Evolutionary conservation across 2,888 invertebrate species (phyloP), one percentile per base, ranked within the genome.

Genomic region (Alentia gelatinosa): DNA sequence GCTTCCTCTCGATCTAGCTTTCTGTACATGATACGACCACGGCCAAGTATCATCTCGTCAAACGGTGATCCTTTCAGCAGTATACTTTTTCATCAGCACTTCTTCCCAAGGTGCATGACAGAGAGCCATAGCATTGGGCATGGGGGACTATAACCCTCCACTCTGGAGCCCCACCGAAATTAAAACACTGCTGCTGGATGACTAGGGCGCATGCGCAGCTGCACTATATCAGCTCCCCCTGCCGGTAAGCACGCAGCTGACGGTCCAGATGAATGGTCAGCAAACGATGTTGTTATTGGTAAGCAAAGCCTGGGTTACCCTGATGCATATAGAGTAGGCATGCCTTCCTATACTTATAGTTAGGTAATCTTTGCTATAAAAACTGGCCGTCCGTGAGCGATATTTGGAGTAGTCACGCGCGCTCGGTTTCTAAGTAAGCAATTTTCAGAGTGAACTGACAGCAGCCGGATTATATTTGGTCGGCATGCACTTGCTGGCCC

Each of bases 21-120:
- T n/a, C n/a, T n/a, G n/a, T n/a, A n/a, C n/a, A n/a, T n/a, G n/a
- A n/a, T n/a, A n/a, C n/a, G n/a, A n/a, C n/a, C n/a, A n/a, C n/a
- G n/a, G n/a, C n/a, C n/a, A n/a, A n/a, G n/a, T n/a, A n/a, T n/a
- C n/a, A n/a, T n/a, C n/a, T n/a, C n/a, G n/a, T n/a, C n/a, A n/a
- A n/a, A n/a, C n/a, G n/a, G n/a, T n/a, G n/a, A n/a, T n/a, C n/a
- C n/a, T n/a, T n/a, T n/a, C n/a, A n/a, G n/a, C n/a, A n/a, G n/a
- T n/a, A 9, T 63, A 35, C 39, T 79, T 35, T 39, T 39, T 79
- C 79, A 79, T 79, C 79, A 79, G 79, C 79, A 19, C 0, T 39
- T 26, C 39, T n/a, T n/a, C n/a, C n/a, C n/a, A n/a, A n/a, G 79
- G 37, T 79, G 79, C 79, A 79, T 79, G 79, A 79, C 79, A 37